phyloP scores from a whole-genome alignment of 1,140 invertebrate genomes.

The Trissolcus basalis region DNA sequence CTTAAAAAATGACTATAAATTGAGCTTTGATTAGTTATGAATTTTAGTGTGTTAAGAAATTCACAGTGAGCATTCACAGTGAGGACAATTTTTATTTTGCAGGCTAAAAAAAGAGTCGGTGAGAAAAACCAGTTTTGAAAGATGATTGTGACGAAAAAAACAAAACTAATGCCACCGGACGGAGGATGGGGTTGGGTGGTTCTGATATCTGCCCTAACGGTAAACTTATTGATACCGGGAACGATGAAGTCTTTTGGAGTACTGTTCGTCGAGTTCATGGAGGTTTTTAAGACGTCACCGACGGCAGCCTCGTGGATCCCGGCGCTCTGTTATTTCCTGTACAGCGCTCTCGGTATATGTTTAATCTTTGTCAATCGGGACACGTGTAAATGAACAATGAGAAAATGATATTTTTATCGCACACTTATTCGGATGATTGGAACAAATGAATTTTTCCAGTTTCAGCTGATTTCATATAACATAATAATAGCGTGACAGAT shows the following conservation, averaged over 20 bases:
- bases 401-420: slow-evolving; percentile 17
- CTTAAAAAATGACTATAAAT: too few relatives aligned
- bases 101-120: slow-evolving; percentile 15
- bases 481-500: too few relatives aligned
- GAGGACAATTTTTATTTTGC: slow-evolving; percentile 11
- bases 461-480: too few relatives aligned
- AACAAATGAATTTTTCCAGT: neutral
- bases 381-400: slow-evolving; percentile 44
- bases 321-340: slow-evolving; percentile 89
- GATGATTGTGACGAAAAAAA: slow-evolving; percentile 57
- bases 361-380: slow-evolving; percentile 38
- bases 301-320: slow-evolving; percentile 89
- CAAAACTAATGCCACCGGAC: slow-evolving; percentile 80
- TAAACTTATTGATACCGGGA: slow-evolving; percentile 89
- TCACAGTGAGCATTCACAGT: too few relatives aligned
- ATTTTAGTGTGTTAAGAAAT: too few relatives aligned
- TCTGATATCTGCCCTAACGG: slow-evolving; percentile 85
- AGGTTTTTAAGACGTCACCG: slow-evolving; percentile 83
- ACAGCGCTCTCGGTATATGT: slow-evolving; percentile 86
- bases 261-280: slow-evolving; percentile 86
- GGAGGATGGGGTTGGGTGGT: slow-evolving; percentile 90
- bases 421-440: too few relatives aligned
- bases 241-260: slow-evolving; percentile 93
- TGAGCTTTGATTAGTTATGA: too few relatives aligned
- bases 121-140: slow-evolving; percentile 29